A percentile compares a stretch with the other conserved stretches of the same genome.
Conservation (phyloP, 2,888 invertebrate genomes). For the Drosophila melanosoma region DNA sequence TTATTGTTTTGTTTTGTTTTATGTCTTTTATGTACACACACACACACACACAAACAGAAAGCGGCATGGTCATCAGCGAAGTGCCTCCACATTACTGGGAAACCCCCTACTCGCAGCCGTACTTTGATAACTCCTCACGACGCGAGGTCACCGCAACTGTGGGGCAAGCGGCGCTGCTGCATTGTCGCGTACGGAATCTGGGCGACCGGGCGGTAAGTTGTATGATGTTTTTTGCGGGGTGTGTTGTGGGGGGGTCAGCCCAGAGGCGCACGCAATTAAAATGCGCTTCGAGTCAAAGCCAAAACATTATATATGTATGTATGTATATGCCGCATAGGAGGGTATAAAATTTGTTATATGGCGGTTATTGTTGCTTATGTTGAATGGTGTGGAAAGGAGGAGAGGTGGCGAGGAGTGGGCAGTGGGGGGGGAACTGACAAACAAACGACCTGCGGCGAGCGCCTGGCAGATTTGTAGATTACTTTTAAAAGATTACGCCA, state of each 20-base stretch:
- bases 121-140: conserved; percentile 94
- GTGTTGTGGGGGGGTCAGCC: conserved; percentile 26
- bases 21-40: neutral
- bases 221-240: conserved; percentile 23
- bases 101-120: conserved; percentile 92
- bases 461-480: conserved; percentile 78
- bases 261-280: conserved; percentile 61
- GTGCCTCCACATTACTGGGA: conserved; percentile 85
- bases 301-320: conserved; percentile 56
- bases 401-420: no score
- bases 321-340: conserved; percentile 27
- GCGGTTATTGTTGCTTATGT: conserved; percentile 26
- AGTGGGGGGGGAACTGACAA: conserved; percentile 16
- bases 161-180: conserved; percentile 93
- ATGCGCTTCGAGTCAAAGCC: conserved; percentile 53
- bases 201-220: conserved; percentile 94
- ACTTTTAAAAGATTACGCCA: conserved; percentile 80
- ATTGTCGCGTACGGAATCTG: conserved; percentile 93
- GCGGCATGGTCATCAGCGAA: conserved; percentile 83
- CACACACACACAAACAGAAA: conserved; percentile 69
- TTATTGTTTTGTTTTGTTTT: conserved; percentile 10
- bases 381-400: neutral
- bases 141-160: conserved; percentile 94
- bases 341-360: conserved; percentile 14
- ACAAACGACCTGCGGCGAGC: conserved; percentile 77